Evolutionary conservation across 2,113 vertebrate genomes (phyloP).

Genomic region (Brachionichthys hirsutus): DNA sequence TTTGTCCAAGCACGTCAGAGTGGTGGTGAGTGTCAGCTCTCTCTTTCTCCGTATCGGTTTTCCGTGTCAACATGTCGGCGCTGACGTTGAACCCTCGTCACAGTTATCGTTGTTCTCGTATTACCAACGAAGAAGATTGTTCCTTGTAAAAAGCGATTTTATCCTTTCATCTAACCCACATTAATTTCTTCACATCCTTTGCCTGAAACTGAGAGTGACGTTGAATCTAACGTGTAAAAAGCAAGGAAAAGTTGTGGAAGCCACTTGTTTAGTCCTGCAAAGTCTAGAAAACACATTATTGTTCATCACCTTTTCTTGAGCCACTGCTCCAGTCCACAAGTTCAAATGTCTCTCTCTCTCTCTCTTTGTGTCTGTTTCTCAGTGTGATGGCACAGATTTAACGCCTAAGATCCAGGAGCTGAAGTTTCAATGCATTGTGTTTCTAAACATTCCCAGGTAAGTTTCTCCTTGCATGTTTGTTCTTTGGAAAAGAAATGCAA

Average conservation of each 20-base stretch:
- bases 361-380: constrained; percentile 23
- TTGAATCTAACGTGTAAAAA: not conserved
- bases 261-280: not conserved
- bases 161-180: too few species aligned
- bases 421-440: constrained; percentile 97
- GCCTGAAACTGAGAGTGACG: not conserved
- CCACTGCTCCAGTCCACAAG: not conserved
- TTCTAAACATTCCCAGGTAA: constrained; percentile 98
- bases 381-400: constrained; percentile 95
- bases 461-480: constrained; percentile 16
- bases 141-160: too few species aligned
- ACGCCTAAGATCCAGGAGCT: constrained; percentile 98
- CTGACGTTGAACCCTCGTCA: not conserved
- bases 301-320: too few species aligned
- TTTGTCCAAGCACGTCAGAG: constrained; percentile 93
- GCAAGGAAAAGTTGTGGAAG: not conserved
- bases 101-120: not conserved
- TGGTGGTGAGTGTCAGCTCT: constrained; percentile 87
- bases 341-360: not conserved
- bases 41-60: constrained; percentile 40
- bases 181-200: too few species aligned
- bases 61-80: constrained; percentile 43
- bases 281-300: too few species aligned
- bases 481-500: too few species aligned
- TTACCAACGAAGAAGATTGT: too few species aligned